Evolutionary conservation across 2,888 invertebrate genomes (phyloP).

Genomic region (Augochlorella aurata): DNA sequence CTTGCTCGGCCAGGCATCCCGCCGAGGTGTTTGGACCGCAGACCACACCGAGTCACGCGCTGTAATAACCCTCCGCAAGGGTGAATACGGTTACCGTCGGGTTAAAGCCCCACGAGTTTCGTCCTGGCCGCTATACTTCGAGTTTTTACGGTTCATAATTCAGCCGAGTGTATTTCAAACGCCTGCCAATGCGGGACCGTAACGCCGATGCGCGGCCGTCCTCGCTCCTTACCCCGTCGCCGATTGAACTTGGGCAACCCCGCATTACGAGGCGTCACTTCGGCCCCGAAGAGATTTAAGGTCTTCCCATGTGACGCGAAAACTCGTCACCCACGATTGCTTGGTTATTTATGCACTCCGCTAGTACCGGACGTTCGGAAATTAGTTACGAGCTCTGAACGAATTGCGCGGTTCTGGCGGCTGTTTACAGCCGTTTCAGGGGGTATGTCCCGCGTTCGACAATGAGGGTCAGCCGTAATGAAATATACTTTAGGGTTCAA

Average conservation of each 20-base stretch:
- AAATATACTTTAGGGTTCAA: slow-evolving; percentile 42
- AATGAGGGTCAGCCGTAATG: slow-evolving; percentile 48
- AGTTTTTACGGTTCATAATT: slow-evolving; percentile 82
- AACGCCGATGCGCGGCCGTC: slow-evolving; percentile 61
- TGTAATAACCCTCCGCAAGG: slow-evolving; percentile 78
- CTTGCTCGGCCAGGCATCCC: slow-evolving; percentile 67
- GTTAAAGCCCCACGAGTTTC: slow-evolving; percentile 73
- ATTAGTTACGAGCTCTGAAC: slow-evolving; percentile 56
- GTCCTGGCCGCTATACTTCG: slow-evolving; percentile 60
- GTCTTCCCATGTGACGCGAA: slow-evolving; percentile 72
- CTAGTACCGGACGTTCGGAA: slow-evolving; percentile 40
- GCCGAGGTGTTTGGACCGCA: slow-evolving; percentile 77
- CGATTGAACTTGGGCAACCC: slow-evolving; percentile 55
- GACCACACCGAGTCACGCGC: slow-evolving; percentile 79
- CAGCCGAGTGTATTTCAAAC: slow-evolving; percentile 81
- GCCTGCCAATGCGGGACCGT: slow-evolving; percentile 78
- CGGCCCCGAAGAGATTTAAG: slow-evolving; percentile 72
- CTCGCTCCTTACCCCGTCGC: slow-evolving; percentile 28
- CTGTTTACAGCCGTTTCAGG: slow-evolving; percentile 48
- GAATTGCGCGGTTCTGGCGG: slow-evolving; percentile 63
- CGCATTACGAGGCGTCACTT: slow-evolving; percentile 73
- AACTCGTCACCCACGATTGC: slow-evolving; percentile 76
- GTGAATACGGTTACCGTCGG: slow-evolving; percentile 78
- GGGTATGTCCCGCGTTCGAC: slow-evolving; percentile 49
- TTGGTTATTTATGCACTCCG: slow-evolving; percentile 69